These are phyloP conservation scores for Drosophila neonasuta DNA, from an alignment of 2,888 invertebrate genomes.

Conservation along the genomic window DNA sequence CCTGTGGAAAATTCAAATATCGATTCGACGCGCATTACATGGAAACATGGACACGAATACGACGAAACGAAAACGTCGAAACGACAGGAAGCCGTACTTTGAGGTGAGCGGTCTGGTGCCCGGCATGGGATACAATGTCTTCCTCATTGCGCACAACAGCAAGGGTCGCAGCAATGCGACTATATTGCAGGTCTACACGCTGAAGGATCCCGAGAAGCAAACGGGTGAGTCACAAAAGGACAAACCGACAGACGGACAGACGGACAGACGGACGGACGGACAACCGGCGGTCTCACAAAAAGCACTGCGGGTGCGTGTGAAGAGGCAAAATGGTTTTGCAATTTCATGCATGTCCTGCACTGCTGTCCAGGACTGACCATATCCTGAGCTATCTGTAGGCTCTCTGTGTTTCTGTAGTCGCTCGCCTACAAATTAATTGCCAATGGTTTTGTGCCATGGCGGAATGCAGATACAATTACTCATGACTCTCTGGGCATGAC, in stretches of 20 bases:
- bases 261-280: too few species aligned
- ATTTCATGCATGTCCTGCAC: slow-evolving; percentile 70
- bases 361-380: slow-evolving; percentile 5
- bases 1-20: slow-evolving; percentile 62
- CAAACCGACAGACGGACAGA: neutral
- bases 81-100: slow-evolving; percentile 84
- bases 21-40: slow-evolving; percentile 64
- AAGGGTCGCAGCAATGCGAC: slow-evolving; percentile 88
- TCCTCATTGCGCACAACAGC: slow-evolving; percentile 87
- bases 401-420: slow-evolving; percentile 8
- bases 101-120: slow-evolving; percentile 86
- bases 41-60: slow-evolving; percentile 3
- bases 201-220: slow-evolving; percentile 88
- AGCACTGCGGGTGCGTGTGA: slow-evolving; percentile 35
- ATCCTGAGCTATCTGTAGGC: neutral
- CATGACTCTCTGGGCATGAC: slow-evolving; percentile 37
- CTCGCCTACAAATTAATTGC: slow-evolving; percentile 70
- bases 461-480: slow-evolving; percentile 30
- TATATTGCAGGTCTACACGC: slow-evolving; percentile 86
- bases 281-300: slow-evolving; percentile 9
- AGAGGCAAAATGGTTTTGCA: slow-evolving; percentile 44
- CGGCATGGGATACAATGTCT: slow-evolving; percentile 87
- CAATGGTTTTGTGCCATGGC: slow-evolving; percentile 32
- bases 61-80: neutral
- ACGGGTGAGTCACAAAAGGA: slow-evolving; percentile 83